These are phyloP conservation scores for Drosophila mayaguana DNA, from an alignment of 2,888 invertebrate genomes.

Conservation along the genomic window DNA sequence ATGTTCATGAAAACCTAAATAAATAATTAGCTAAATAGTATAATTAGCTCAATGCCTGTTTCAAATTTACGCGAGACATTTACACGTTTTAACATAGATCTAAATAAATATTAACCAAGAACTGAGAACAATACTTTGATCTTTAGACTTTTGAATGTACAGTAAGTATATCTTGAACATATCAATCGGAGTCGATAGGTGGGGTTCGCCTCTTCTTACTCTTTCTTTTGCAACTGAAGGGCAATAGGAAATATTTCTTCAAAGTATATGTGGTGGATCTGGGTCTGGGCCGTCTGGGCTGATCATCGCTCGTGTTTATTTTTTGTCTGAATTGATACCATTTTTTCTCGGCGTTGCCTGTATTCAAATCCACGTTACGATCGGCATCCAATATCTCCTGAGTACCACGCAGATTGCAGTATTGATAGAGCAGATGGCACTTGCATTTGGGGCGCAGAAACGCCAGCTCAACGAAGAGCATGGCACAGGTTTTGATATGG, in stretches of 20 bases:
- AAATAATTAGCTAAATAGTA: too few species aligned
- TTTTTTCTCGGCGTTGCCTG: too few species aligned
- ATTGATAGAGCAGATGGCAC: slow-evolving; percentile 34
- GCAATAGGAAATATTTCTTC: neutral
- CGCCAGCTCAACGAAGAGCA: slow-evolving; percentile 38
- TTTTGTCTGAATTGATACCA: neutral
- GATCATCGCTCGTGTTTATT: rapidly evolving
- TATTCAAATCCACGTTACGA: neutral
- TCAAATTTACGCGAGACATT: neutral
- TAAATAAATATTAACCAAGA: slow-evolving; percentile 1
- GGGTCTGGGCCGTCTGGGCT: neutral
- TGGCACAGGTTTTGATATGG: slow-evolving; percentile 39
- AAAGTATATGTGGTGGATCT: neutral
- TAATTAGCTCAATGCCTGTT: slow-evolving; percentile 5
- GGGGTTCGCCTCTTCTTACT: rapidly evolving
- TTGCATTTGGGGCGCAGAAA: slow-evolving; percentile 39
- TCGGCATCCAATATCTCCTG: slow-evolving; percentile 22
- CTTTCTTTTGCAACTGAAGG: neutral
- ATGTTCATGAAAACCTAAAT: neutral
- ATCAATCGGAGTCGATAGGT: too few species aligned
- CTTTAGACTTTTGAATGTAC: neutral
- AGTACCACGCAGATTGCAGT: slow-evolving; percentile 39
- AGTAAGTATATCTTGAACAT: neutral
- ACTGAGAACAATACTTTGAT: slow-evolving; percentile 2
- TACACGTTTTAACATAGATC: neutral